Base-by-base conservation (phyloP, 2,113 vertebrate genomes). In the Planiliza haematocheilus region DNA sequence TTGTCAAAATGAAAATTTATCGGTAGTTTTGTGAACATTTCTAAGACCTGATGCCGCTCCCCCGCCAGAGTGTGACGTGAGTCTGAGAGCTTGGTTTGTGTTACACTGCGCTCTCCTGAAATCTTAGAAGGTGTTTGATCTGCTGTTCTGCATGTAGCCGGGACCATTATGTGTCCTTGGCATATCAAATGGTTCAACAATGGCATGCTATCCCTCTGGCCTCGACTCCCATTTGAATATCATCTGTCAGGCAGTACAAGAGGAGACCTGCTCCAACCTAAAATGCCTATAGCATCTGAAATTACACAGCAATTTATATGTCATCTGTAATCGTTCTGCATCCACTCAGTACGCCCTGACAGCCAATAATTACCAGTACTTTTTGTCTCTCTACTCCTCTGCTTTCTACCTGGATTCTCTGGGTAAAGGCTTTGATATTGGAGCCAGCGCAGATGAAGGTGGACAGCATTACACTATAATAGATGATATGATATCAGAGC, bases 241-340 rank as follows among this genome's bases (percentile, higher is more conserved):
- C 81, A 75, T 91, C 87, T 89, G 81, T 89, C 87, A 87, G 80
- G 71, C 84, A 56, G 70, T 69, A 86, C 88, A 93, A 90, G 89
- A 91, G 84, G 81, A 88, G 92, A 91, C 91, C 85, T 92, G 91
- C 89, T 89, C 81, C 74, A 63, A 85, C 77, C 74, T 74, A 88
- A 81, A 82, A 86, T 48, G 85, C 88, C 82, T 72, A 24, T 57
- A 83, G 79, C 85, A 65, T 89, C 89, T 93, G 85, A 93, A 94
- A 94, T 94, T 93, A 92, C 93, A 92, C 86, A 82, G 92, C 90
- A 94, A 94, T 94, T 94, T 93, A 89, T 87, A 81, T 93, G 92
- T 94, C 93, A 93, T 90, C 90, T 81, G 85, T 91, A 88, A 92
- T 90, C 59, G 76, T 86, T 81, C 79, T 79, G 81, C 84, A 88